phyloP scores from a whole-genome alignment of 64 coral and sea anemone genomes.

The Actinia tenebrosa region DNA sequence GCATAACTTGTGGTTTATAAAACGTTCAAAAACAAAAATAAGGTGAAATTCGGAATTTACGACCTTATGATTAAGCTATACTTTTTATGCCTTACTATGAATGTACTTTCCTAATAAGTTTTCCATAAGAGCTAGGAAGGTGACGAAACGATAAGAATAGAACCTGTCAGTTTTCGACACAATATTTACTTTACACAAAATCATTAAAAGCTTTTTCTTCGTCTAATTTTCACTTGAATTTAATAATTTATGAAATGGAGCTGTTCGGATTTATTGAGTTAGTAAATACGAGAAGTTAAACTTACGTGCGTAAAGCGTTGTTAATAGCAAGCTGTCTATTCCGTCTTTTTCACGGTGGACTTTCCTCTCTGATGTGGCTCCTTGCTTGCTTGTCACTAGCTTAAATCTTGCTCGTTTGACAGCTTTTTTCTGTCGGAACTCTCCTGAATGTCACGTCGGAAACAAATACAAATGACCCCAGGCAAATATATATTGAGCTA shows the following conservation, averaged over 20 bases:
- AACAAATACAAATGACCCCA: neutral
- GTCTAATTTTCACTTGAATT: no score
- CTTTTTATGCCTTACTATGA: no score
- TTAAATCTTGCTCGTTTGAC: neutral
- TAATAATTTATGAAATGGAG: no score
- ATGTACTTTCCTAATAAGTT: no score
- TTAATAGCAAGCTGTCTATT: neutral
- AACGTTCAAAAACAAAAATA: neutral
- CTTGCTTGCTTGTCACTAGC: neutral
- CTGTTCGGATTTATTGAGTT: no score
- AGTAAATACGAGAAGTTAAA: neutral
- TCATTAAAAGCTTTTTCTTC: no score
- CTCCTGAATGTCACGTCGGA: neutral
- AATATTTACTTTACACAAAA: no score
- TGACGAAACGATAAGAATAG: no score
- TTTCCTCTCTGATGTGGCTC: neutral
- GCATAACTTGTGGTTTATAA: neutral
- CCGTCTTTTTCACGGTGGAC: neutral
- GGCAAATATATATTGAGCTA: slow-evolving; percentile 4
- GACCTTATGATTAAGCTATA: no score
- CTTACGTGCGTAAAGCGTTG: neutral
- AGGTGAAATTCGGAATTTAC: neutral
- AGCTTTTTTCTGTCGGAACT: neutral
- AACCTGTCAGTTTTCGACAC: no score
- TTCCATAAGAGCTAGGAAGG: no score